Conservation (phyloP, 2,888 invertebrate species). For the Pristionchus mayeri region DNA sequence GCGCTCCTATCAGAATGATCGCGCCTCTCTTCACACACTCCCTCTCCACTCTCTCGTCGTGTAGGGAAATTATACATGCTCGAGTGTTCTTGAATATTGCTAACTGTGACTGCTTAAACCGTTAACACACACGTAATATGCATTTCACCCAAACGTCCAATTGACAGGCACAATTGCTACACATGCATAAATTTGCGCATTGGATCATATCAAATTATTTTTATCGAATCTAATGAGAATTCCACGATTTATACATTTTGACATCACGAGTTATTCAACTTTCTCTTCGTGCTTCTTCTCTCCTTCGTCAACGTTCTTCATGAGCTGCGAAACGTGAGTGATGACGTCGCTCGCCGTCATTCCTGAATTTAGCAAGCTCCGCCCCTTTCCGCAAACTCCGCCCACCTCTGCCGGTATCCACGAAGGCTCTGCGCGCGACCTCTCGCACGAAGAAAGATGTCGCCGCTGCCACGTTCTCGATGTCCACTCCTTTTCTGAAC, state of each 20-base stretch:
- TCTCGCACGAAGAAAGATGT: slow-evolving; percentile 39
- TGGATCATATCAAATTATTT: too few relatives aligned
- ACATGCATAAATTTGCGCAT: too few relatives aligned
- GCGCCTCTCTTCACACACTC: too few relatives aligned
- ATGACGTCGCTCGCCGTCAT: slow-evolving; percentile 41
- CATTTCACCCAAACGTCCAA: too few relatives aligned
- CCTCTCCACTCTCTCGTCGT: too few relatives aligned
- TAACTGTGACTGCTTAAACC: too few relatives aligned
- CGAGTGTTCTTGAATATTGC: too few relatives aligned
- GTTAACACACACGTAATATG: too few relatives aligned
- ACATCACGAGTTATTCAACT: slow-evolving; percentile 25
- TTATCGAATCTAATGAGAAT: too few relatives aligned
- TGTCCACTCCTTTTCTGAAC: not conserved
- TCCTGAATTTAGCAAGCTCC: not conserved
- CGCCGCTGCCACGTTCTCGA: not conserved
- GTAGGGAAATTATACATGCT: too few relatives aligned
- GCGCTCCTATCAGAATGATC: too few relatives aligned
- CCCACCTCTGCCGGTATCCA: slow-evolving; percentile 22
- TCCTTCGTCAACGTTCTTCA: slow-evolving; percentile 34
- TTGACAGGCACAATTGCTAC: too few relatives aligned
- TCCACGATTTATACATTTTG: not conserved
- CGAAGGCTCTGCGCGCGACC: slow-evolving; percentile 12
- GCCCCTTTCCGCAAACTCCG: not conserved
- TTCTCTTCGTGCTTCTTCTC: not conserved
- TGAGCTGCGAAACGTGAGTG: slow-evolving; percentile 10